Conservation (phyloP, 2,888 invertebrate genomes). For the Corbicula japonica region DNA sequence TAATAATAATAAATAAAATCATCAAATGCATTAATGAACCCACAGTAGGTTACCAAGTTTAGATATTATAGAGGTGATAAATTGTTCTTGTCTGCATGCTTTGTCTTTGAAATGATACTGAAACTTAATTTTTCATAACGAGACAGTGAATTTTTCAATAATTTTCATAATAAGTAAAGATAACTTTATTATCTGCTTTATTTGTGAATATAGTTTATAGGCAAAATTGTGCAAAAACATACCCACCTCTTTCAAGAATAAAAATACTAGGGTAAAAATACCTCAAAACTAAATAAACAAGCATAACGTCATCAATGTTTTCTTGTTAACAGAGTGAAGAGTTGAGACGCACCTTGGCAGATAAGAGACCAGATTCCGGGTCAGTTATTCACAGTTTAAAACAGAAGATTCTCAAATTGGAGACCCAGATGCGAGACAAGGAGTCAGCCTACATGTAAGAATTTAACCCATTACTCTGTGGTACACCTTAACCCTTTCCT, state of each 20-base stretch:
- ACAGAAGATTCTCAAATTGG: constrained; percentile 85
- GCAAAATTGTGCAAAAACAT: neutral
- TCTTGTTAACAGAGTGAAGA: constrained; percentile 83
- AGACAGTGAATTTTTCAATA: too few relatives aligned
- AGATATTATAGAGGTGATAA: too few relatives aligned
- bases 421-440: constrained; percentile 84
- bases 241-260: neutral
- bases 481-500: too few relatives aligned
- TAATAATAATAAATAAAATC: too few relatives aligned
- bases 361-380: constrained; percentile 84
- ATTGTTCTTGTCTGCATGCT: too few relatives aligned
- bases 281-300: neutral
- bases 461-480: too few relatives aligned
- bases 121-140: too few relatives aligned
- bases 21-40: too few relatives aligned
- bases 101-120: too few relatives aligned
- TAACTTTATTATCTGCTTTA: too few relatives aligned
- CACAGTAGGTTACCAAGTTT: too few relatives aligned
- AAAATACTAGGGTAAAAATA: neutral
- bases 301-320: neutral
- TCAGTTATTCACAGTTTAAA: constrained; percentile 85
- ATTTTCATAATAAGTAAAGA: too few relatives aligned
- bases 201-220: neutral
- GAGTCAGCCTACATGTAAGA: constrained; percentile 83
- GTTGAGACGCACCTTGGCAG: constrained; percentile 82